Evolutionary conservation across 2,113 vertebrate species (phyloP), one percentile per base, ranked within the genome.

Genomic region (Dissostichus mawsoni): DNA sequence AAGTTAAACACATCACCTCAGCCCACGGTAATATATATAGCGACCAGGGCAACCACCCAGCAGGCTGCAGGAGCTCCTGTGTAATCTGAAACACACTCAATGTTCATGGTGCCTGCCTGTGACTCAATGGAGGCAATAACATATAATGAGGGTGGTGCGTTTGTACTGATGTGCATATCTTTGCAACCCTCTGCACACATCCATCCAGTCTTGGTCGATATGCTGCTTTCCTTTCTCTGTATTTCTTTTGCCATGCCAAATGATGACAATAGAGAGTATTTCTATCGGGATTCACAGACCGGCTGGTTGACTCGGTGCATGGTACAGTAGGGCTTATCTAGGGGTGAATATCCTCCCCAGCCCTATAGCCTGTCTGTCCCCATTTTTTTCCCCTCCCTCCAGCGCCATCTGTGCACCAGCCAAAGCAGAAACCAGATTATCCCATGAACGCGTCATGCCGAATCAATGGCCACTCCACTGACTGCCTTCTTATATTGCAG

Each of bases 351-450:
- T 88, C 88, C 33, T 77, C 36, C 72, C 63, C 73, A 50, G 87
- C 82, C 83, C 84, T 82, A 84, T 75, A 72, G 87, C 74, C 80
- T 79, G 82, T 71, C 86, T 92, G 88, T 87, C 87, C 90, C 88
- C 83, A 74, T 93, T 92, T 88, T 59, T 78, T 81, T 61, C 3
- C 44, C 20, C 9, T 47, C 57, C 50, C 62, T 87, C 80, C 79
- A 73, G 52, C 23, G 59, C 93, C 93, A 95, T 94, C 94, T 95
- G 94, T 88, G 67, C 85, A 74, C 64, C 81, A 78, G 85, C 86
- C 85, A 92, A 74, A 89, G 90, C 71, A 53, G 85, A 94, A 90
- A 93, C 88, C 86, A 94, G 92, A 94, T 94, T 94, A 95, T 93
- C 90, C 78, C 80, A 80, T 71, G 87, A 83, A 78, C 76, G 29